A percentile compares a stretch with the other conserved stretches of the same genome.
These are phyloP conservation scores for Drosophila sucinea DNA, from an alignment of 1,140 invertebrate species.

Conservation along the genomic window DNA sequence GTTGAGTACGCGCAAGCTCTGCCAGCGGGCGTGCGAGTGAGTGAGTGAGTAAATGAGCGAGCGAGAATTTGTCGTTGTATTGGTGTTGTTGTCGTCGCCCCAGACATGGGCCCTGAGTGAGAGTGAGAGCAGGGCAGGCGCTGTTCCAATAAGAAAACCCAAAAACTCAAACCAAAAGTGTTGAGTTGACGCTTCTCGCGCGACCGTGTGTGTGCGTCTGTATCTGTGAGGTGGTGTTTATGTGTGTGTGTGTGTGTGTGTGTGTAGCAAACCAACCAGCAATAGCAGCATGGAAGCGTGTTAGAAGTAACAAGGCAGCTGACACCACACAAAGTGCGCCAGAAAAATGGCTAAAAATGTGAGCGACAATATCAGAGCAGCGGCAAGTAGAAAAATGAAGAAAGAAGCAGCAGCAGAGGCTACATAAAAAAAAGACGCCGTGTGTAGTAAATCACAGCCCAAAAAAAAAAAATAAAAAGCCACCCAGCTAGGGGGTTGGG, in stretches of 20 bases:
- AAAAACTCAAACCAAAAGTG: conserved; percentile 68
- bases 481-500: conserved; percentile 2
- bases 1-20: conserved; percentile 13
- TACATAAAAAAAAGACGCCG: conserved; percentile 6
- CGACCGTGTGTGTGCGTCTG: conserved; percentile 1
- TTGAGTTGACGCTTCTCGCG: conserved; percentile 68
- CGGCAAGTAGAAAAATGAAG: conserved; percentile 25
- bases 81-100: conserved; percentile 36
- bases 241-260: conserved; percentile 20
- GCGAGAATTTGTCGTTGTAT: conserved; percentile 30
- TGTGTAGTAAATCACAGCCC: conserved; percentile 62
- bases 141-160: conserved; percentile 74
- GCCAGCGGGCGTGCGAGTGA: conserved; percentile 38
- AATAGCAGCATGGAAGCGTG: conserved; percentile 48
- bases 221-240: conserved; percentile 14
- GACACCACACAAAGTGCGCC: conserved; percentile 69
- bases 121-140: conserved; percentile 6
- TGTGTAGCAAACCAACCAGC: conserved; percentile 68
- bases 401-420: conserved; percentile 2
- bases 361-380: conserved; percentile 37
- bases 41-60: conserved; percentile 38
- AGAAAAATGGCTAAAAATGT: conserved; percentile 63
- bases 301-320: conserved; percentile 81
- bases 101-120: conserved; percentile 9
- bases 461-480: conserved; percentile 6